Evolutionary conservation across 2,797 vertebrate species (phyloP).

Genomic region (Aulostomus chinensis): DNA sequence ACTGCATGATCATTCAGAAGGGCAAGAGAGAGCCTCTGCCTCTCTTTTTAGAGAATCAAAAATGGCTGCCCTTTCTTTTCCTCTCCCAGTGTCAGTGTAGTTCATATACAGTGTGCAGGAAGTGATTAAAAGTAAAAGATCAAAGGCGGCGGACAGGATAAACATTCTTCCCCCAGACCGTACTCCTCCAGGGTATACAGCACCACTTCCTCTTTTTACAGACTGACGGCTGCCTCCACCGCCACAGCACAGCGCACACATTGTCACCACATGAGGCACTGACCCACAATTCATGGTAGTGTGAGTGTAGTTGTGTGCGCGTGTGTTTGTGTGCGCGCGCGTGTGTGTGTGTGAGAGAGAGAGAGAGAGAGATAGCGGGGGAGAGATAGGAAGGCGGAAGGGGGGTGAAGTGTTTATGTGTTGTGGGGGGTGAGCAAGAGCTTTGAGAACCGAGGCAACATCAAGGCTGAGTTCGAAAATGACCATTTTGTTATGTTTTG

Average conservation of each 20-base stretch:
- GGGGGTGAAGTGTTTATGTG: conserved; percentile 42
- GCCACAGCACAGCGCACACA: conserved; percentile 79
- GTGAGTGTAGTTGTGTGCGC: conserved; percentile 30
- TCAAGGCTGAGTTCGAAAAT: conserved; percentile 45
- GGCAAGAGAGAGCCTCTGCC: background rate
- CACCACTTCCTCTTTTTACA: conserved; percentile 82
- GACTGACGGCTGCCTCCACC: conserved; percentile 74
- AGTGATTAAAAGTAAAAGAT: conserved; percentile 87
- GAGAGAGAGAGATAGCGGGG: conserved; percentile 30
- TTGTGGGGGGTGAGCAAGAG: too few relatives aligned
- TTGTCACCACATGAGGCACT: conserved; percentile 83
- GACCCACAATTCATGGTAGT: conserved; percentile 50
- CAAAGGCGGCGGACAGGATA: conserved; percentile 85
- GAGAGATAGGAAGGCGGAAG: background rate
- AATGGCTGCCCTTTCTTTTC: conserved; percentile 44
- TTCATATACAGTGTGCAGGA: conserved; percentile 86
- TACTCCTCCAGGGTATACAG: conserved; percentile 77
- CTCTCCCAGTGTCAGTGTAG: conserved; percentile 49
- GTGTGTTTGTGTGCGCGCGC: conserved; percentile 30
- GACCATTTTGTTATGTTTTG: conserved; percentile 48
- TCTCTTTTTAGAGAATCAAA: conserved; percentile 39
- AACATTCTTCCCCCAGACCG: conserved; percentile 83
- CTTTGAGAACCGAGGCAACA: conserved; percentile 36
- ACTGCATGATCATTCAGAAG: conserved; percentile 7
- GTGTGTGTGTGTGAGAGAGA: conserved; percentile 26